Conservation (phyloP, 2,888 invertebrate species). For the Plagodis pulveraria region DNA sequence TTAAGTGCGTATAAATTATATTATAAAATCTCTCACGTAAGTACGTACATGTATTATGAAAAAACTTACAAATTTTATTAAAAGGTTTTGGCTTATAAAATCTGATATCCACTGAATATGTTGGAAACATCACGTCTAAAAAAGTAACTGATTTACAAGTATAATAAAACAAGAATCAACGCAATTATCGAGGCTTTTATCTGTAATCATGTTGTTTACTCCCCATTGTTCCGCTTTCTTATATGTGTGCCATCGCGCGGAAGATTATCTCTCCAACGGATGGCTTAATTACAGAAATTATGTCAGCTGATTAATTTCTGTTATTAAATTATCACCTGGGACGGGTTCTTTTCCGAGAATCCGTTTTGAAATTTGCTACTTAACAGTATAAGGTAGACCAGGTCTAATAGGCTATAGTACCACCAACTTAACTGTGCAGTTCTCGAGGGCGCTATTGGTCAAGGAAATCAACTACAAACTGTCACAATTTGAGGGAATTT, state of each 20-base stretch:
- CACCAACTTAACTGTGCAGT: too few relatives aligned
- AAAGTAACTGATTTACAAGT: slow-evolving; percentile 47
- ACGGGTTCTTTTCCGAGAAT: slow-evolving; percentile 21
- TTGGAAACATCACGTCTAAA: slow-evolving; percentile 34
- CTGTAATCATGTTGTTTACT: slow-evolving; percentile 56
- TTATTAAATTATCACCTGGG: slow-evolving; percentile 36
- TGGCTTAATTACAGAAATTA: slow-evolving; percentile 40
- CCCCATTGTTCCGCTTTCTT: slow-evolving; percentile 67
- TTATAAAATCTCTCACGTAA: too few relatives aligned
- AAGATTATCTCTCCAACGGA: slow-evolving; percentile 37
- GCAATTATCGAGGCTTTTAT: slow-evolving; percentile 54
- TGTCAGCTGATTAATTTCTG: slow-evolving; percentile 30
- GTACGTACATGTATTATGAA: too few relatives aligned
- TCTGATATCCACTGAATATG: slow-evolving; percentile 24
- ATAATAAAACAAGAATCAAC: slow-evolving; percentile 43
- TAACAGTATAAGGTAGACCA: too few relatives aligned
- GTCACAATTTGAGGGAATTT: too few relatives aligned
- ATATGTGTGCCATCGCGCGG: slow-evolving; percentile 30
- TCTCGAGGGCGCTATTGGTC: too few relatives aligned
- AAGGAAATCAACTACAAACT: too few relatives aligned
- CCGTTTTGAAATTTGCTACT: not conserved
- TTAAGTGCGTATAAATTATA: too few relatives aligned
- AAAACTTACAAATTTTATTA: too few relatives aligned
- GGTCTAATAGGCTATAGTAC: too few relatives aligned
- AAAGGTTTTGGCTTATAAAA: too few relatives aligned